Base-by-base conservation (phyloP, 2,888 invertebrate species). In the Erebia ligea region DNA sequence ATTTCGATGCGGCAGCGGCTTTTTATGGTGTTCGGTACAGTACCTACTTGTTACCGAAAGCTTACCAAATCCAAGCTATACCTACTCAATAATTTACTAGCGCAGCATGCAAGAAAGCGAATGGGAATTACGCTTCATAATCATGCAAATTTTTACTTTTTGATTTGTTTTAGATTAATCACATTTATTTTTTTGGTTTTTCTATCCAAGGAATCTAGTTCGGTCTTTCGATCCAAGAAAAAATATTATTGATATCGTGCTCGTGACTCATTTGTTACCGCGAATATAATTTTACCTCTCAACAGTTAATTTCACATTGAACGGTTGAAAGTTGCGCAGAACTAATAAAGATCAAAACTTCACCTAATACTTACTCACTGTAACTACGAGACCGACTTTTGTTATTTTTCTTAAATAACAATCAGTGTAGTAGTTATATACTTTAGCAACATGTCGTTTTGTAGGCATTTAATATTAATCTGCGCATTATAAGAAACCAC, bases 251-350 rank as follows among this genome's bases (percentile, higher is more conserved):
- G 79, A 80, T 83, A 86, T 84, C 91, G 90, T 90, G 91, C 90
- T 76, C 90, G 88, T 88, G 88, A 86, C 87, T 88, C 87, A 89
- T 91, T 91, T 87, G 81, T 81, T 77, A 82, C 81, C 77, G 81
- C 81, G 80, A 81, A 82, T 81, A 83, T 85, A 90, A 89, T 88
- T 86, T 87, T 84, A 79, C 81, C 83, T 84, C 81, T 45, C 78
- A 79, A 80, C 86, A 86, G 88, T 90, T 88, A 89, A 86, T 87
- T 86, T 85, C 87, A 83, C 87, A 86, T 88, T 87, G 88, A 74
- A 75, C 50, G 71, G 59, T 65, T 61, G 67, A 69, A 40, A 64
- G 34, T 57, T 66, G 67, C 65, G 65, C 67, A 68, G 84, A 81
- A 81, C 61, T 42, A n/a, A 57, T 40, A 19, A 42, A 65, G n/a